Percentiles rank a stretch among this genome's conserved stretches.
Evolutionary conservation across 2,113 vertebrate species (phyloP).

Genomic region (Crotalus viridis): DNA sequence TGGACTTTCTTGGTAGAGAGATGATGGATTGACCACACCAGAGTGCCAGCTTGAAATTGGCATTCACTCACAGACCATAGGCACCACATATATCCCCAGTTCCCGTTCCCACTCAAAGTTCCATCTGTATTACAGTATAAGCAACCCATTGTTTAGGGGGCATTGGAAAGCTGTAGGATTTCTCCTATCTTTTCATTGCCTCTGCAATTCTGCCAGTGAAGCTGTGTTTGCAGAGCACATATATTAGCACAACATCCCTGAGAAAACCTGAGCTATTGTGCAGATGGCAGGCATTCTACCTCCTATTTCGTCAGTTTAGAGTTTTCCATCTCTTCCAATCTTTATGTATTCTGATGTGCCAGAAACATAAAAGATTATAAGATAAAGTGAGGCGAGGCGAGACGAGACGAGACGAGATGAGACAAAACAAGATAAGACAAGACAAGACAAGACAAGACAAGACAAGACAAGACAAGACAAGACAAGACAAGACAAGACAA

Average conservation of each 20-base stretch:
- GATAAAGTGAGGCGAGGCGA: too few species aligned
- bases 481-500: rapidly evolving
- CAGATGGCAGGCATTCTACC: not conserved
- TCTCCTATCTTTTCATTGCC: too few species aligned
- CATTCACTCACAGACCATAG: not conserved
- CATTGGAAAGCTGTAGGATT: not conserved
- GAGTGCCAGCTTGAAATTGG: not conserved
- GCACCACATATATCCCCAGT: not conserved
- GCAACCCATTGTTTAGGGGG: not conserved
- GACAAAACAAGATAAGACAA: too few species aligned
- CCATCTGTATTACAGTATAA: not conserved
- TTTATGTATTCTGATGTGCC: not conserved
- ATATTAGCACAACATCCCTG: not conserved
- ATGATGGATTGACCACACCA: not conserved
- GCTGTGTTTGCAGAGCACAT: not conserved
- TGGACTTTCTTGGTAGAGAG: not conserved
- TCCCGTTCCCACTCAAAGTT: not conserved
- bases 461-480: rapidly evolving
- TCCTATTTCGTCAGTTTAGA: not conserved
- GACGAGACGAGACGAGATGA: too few species aligned
- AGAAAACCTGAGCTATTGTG: not conserved
- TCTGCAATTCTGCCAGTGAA: not conserved
- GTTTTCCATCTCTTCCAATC: too few species aligned
- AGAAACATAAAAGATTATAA: not conserved
- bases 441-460: rapidly evolving